Percentiles rank a stretch among this genome's conserved stretches.
phyloP scores from a whole-genome alignment of 2,888 invertebrate genomes.

The Cerastis rubricosa region DNA sequence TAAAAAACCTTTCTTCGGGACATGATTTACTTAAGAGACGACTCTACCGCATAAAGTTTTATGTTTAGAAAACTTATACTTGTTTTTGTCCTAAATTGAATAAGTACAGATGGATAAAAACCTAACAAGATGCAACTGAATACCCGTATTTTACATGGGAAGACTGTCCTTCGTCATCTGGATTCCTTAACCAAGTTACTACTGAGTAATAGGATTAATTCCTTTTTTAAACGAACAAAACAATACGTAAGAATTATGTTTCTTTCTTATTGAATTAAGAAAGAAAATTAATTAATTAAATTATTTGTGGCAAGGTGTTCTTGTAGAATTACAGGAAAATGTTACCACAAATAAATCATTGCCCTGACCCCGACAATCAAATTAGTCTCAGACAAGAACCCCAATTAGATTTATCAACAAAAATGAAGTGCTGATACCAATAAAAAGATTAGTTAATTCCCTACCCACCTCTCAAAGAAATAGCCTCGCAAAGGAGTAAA shows the following conservation, averaged over 20 bases:
- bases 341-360: not conserved
- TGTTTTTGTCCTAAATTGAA: not conserved
- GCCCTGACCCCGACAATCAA: not conserved
- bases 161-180: not conserved
- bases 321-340: not conserved
- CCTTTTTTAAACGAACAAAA: not conserved
- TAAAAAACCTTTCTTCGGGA: not conserved
- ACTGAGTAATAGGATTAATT: not conserved
- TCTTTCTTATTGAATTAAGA: no score
- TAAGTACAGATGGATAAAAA: not conserved
- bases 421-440: not conserved
- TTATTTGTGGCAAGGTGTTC: no score
- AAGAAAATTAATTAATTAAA: no score
- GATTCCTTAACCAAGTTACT: not conserved
- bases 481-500: slow-evolving; percentile 13
- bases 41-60: not conserved
- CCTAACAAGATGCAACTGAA: not conserved
- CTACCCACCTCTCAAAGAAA: slow-evolving; percentile 5
- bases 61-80: no score
- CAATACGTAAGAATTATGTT: not conserved
- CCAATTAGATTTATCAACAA: slow-evolving; percentile 1
- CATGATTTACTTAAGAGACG: not conserved
- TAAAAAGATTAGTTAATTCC: slow-evolving; percentile 8
- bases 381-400: not conserved
- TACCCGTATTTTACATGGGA: not conserved